Conservation (phyloP, 2,797 vertebrate genomes). For the Brachyalestes nurse region DNA sequence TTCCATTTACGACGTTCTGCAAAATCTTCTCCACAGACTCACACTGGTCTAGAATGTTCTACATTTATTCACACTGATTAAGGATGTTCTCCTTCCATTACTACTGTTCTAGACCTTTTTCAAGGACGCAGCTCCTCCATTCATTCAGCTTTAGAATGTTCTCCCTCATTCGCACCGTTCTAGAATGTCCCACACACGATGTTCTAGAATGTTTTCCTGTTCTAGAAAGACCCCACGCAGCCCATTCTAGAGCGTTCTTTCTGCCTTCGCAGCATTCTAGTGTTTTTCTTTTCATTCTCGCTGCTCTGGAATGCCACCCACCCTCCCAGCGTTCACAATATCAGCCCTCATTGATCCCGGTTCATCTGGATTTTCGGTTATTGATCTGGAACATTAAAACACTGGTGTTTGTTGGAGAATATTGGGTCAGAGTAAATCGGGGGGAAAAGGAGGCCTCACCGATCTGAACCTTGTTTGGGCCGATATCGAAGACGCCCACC, state of each 20-base stretch:
- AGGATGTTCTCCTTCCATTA: too few relatives aligned
- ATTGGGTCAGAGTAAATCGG: too few relatives aligned
- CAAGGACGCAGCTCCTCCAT: too few relatives aligned
- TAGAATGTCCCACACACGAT: background rate
- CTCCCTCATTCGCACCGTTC: background rate
- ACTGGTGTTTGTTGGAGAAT: too few relatives aligned
- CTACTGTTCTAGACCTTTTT: too few relatives aligned
- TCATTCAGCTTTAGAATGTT: too few relatives aligned
- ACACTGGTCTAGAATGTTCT: too few relatives aligned
- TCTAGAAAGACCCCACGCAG: background rate
- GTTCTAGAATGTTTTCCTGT: background rate
- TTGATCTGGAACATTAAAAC: background rate
- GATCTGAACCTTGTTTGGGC: constrained; percentile 94
- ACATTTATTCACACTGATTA: too few relatives aligned
- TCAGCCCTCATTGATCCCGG: background rate
- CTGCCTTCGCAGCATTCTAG: background rate
- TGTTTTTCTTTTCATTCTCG: background rate
- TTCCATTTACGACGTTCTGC: too few relatives aligned
- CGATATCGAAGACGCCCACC: constrained; percentile 95
- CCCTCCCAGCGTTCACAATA: background rate
- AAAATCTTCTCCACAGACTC: too few relatives aligned
- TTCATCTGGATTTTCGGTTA: background rate
- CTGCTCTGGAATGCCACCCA: background rate
- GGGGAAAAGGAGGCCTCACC: constrained; percentile 87
- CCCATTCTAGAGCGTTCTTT: background rate